These are phyloP conservation scores for Oreochromis mossambicus DNA, from an alignment of 2,797 vertebrate genomes.

Conservation along the genomic window DNA sequence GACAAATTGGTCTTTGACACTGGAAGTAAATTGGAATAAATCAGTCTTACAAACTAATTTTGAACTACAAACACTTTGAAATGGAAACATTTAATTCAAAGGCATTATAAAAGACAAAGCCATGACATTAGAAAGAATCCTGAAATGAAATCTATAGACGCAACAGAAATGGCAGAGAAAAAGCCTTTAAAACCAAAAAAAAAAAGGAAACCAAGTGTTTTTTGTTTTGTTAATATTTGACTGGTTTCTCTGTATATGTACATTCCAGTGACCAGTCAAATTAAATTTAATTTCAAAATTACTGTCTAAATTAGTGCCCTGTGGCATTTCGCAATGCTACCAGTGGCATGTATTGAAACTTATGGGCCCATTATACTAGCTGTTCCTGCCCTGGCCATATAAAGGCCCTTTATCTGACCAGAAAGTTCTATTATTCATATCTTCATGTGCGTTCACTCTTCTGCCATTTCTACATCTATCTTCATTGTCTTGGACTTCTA, in stretches of 20 bases:
- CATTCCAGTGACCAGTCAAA: neutral
- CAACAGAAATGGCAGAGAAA: neutral
- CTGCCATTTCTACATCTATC: neutral
- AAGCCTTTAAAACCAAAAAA: neutral
- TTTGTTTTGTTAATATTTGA: neutral
- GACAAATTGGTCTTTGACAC: slow-evolving; percentile 98
- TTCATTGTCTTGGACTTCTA: neutral
- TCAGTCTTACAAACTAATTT: neutral
- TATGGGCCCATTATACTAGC: neutral
- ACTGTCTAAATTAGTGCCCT: neutral
- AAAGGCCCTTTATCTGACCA: neutral
- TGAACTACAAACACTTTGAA: neutral
- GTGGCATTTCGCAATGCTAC: neutral
- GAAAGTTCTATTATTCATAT: neutral
- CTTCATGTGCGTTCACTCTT: neutral
- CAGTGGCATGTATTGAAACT: neutral
- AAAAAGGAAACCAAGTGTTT: too few species aligned
- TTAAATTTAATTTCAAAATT: neutral
- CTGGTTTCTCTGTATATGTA: neutral
- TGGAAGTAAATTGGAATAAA: slow-evolving; percentile 42
- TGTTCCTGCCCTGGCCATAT: neutral
- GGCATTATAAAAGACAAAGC: neutral
- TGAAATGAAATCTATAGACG: neutral
- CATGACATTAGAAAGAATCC: neutral
- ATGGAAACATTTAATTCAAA: neutral